Evolutionary conservation across 2,797 vertebrate genomes (phyloP).

Genomic region (Sebastes cheni): DNA sequence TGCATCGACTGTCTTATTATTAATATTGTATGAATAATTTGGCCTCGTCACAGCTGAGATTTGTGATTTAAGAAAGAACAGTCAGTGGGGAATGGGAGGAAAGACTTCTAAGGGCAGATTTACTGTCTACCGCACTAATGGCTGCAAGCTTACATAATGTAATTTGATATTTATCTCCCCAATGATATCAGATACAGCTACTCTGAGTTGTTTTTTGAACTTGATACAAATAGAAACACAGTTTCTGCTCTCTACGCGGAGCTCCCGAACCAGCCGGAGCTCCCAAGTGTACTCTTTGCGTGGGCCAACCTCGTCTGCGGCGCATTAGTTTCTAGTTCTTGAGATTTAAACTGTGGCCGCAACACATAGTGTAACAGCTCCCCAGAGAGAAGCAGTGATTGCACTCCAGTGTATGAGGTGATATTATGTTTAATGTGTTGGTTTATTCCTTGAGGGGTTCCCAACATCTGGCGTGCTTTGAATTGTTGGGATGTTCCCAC

Average conservation of each 20-base stretch:
- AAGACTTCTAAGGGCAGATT: constrained; percentile 4
- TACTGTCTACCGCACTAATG: background rate
- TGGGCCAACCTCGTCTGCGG: constrained; percentile 55
- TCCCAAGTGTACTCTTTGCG: constrained; percentile 61
- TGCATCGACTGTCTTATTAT: constrained; percentile 17
- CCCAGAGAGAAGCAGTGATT: constrained; percentile 72
- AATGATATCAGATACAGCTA: background rate
- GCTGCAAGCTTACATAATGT: constrained; percentile 17
- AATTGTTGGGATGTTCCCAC: constrained; percentile 53
- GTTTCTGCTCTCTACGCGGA: constrained; percentile 8
- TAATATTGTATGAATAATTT: constrained; percentile 38
- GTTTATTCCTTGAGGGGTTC: constrained; percentile 74
- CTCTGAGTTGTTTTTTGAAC: constrained; percentile 26
- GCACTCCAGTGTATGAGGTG: constrained; percentile 74
- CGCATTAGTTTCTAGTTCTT: constrained; percentile 70
- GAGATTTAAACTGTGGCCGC: constrained; percentile 75
- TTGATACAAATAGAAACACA: constrained; percentile 33
- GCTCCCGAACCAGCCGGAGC: constrained; percentile 28
- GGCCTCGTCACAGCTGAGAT: background rate
- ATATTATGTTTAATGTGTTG: constrained; percentile 82
- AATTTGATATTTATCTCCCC: constrained; percentile 32
- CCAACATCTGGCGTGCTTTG: constrained; percentile 73
- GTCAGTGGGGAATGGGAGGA: background rate
- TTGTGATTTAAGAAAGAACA: constrained; percentile 23
- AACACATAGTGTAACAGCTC: constrained; percentile 74